Evolutionary conservation across 2,888 invertebrate genomes (phyloP).

Genomic region (Oasisia sp.): DNA sequence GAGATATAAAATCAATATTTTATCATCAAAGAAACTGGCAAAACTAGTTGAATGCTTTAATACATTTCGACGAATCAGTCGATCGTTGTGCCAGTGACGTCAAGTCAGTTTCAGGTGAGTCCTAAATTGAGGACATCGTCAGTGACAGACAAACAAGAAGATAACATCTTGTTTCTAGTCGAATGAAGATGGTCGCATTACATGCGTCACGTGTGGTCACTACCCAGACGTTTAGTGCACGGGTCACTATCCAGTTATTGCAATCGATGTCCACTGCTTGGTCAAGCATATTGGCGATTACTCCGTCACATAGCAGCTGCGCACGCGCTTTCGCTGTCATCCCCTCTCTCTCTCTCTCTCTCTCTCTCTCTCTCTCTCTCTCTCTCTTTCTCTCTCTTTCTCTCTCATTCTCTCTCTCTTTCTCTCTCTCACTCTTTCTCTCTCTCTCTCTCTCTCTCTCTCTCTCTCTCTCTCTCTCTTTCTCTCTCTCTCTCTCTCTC

Average conservation of each 20-base stretch:
- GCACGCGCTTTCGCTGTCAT: too few relatives aligned
- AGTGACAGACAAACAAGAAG: not conserved
- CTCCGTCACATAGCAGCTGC: not conserved
- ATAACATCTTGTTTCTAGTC: not conserved
- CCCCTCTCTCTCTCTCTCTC: too few relatives aligned
- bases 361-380: too few relatives aligned
- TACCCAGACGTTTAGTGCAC: not conserved
- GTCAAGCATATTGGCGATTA: not conserved
- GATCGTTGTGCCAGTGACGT: not conserved
- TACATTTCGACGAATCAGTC: not conserved
- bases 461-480: too few relatives aligned
- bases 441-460: too few relatives aligned
- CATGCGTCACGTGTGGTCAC: not conserved
- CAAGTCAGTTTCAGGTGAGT: not conserved
- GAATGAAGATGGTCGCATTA: not conserved
- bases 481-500: too few relatives aligned
- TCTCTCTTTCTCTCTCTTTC: too few relatives aligned
- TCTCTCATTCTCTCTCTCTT: too few relatives aligned
- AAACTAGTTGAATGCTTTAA: not conserved
- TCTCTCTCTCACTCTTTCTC: too few relatives aligned
- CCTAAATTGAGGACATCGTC: not conserved
- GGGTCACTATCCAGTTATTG: not conserved
- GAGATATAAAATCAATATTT: too few relatives aligned
- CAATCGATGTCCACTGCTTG: slow-evolving; percentile 5
- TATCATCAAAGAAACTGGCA: too few relatives aligned